A percentile compares a stretch with the other conserved stretches of the same genome.
phyloP scores from a whole-genome alignment of 2,113 vertebrate species.

The Scalopus aquaticus region DNA sequence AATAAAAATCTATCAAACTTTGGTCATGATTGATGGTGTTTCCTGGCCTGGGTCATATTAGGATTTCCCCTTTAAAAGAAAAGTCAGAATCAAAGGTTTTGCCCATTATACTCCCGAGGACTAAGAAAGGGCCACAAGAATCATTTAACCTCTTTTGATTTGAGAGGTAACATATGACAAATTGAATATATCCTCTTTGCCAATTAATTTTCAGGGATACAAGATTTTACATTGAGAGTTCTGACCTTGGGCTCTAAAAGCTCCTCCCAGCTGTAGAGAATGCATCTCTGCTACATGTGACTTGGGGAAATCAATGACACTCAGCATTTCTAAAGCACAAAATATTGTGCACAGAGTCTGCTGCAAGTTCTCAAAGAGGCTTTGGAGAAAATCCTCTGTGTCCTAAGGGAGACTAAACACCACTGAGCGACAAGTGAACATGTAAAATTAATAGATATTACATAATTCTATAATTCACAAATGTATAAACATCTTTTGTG shows the following conservation, averaged over 20 bases:
- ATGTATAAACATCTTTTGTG: accelerated
- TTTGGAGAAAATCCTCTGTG: background rate
- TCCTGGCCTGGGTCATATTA: background rate
- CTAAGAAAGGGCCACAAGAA: background rate
- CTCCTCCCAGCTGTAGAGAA: background rate
- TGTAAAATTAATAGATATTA: background rate
- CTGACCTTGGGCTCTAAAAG: background rate
- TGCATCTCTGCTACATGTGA: background rate
- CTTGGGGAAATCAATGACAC: background rate
- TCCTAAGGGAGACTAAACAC: background rate
- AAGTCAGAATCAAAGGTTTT: background rate
- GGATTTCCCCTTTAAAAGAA: background rate
- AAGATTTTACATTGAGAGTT: background rate
- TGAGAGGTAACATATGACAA: background rate
- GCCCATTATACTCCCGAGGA: background rate
- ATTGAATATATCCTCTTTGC: background rate
- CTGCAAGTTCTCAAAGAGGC: background rate
- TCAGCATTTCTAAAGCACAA: background rate
- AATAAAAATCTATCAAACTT: background rate
- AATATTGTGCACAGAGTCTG: background rate
- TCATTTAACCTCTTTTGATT: background rate
- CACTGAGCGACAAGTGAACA: background rate
- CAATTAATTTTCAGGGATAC: background rate
- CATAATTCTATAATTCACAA: background rate
- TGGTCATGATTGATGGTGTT: background rate